Base-by-base conservation (phyloP, 2,797 vertebrate species). In the Sardinella longiceps region DNA sequence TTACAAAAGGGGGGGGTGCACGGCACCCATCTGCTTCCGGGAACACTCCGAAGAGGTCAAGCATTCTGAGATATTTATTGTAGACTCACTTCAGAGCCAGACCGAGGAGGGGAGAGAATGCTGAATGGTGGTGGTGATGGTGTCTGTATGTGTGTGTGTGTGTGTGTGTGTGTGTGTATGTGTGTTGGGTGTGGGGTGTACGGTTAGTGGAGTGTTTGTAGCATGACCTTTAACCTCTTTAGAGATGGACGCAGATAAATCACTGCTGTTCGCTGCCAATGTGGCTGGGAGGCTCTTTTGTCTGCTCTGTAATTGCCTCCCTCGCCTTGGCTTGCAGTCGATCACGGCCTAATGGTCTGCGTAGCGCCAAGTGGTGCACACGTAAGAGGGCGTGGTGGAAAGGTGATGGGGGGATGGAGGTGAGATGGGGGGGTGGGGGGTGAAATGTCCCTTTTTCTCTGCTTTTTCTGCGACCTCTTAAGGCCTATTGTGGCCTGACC, bases 271-370 rank as follows among this genome's bases (percentile, higher is more conserved):
- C 53, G n/a, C 56, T 25, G 56, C n/a, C 25, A 10, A 60, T 60
- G 56, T 60, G n/a, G 56, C 56, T n/a, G n/a, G 56, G 6, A 60
- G 56, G 56, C 56, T 25, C 56, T 11, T 60, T 60, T 60, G 56
- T 60, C 56, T 25, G 56, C 23, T 60, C 56, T 25, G 56, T 60
- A 60, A 60, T 60, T 60, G 56, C 56, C 56, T 60, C 56, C 56
- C n/a, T n/a, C n/a, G n/a, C n/a, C n/a, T n/a, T n/a, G 56, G n/a
- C 56, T 25, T 60, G 56, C 56, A n/a, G 56, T 60, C n/a, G 6
- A 25, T 60, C 56, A 25, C 6, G 1, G 56, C n/a, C 56, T 60
- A 25, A 60, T 60, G n/a, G 23, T 11, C 56, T 60, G n/a, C 56
- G 23, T 60, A 10, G n/a, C 56, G 25, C 10, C 7, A 60, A n/a